Conservation (phyloP, 2,888 invertebrate species). For the Archips crataeganus region DNA sequence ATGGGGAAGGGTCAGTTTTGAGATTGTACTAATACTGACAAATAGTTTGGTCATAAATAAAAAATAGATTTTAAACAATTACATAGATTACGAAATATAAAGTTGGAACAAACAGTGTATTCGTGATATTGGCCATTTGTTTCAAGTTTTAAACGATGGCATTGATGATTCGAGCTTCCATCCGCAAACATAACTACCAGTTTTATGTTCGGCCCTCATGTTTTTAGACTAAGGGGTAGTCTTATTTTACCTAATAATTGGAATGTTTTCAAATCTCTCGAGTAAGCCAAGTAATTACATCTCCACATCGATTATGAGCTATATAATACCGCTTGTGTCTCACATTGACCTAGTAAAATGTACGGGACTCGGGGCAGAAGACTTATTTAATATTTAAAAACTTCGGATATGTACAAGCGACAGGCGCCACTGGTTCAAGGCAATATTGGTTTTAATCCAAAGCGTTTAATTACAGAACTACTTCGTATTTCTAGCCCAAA, state of each 20-base stretch:
- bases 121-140: not conserved
- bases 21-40: conserved; percentile 44
- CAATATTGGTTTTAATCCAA: conserved; percentile 34
- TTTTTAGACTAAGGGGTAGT: conserved; percentile 51
- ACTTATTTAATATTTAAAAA: not conserved
- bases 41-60: conserved; percentile 30
- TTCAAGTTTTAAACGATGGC: conserved; percentile 8
- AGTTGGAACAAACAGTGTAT: not conserved
- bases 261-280: conserved; percentile 54
- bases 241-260: conserved; percentile 53
- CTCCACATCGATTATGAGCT: conserved; percentile 8
- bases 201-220: conserved; percentile 43
- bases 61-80: conserved; percentile 4
- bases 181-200: not conserved
- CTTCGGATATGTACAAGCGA: conserved; percentile 38
- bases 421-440: conserved; percentile 30
- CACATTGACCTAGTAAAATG: not conserved
- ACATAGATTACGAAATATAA: conserved; percentile 10
- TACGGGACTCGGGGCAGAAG: not conserved
- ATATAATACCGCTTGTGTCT: conserved; percentile 1
- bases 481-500: conserved; percentile 14
- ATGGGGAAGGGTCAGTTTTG: conserved; percentile 32
- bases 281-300: conserved; percentile 19
- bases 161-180: conserved; percentile 18
- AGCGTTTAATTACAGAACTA: conserved; percentile 31